Conservation (phyloP, 1,140 invertebrate species). For the Drosophila nigromelanica region DNA sequence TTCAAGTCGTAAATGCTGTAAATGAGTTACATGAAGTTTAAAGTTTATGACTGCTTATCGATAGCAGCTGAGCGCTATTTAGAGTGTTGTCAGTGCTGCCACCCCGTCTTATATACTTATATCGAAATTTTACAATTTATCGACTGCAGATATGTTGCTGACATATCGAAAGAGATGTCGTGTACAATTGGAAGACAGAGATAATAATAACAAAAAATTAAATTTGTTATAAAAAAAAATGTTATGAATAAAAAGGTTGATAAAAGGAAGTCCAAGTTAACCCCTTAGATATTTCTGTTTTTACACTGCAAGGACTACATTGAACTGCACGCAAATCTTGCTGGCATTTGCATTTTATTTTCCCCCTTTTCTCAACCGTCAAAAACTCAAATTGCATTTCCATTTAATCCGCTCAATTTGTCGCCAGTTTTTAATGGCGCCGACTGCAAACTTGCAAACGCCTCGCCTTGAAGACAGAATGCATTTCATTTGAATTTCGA, state of each 20-base stretch:
- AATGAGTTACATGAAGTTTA: neutral
- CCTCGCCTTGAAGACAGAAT: slow-evolving; percentile 33
- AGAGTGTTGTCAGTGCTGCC: no score
- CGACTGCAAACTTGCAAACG: slow-evolving; percentile 37
- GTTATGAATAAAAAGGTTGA: neutral
- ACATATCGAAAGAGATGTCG: no score
- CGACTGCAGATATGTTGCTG: no score
- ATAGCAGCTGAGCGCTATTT: neutral
- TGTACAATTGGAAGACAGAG: no score
- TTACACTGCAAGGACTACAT: neutral
- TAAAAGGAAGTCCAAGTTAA: neutral
- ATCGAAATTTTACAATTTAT: no score
- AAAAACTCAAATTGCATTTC: slow-evolving; percentile 37
- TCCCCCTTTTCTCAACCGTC: neutral
- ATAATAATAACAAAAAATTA: neutral
- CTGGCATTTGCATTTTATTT: slow-evolving; percentile 23
- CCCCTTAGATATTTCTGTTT: neutral
- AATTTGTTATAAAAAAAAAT: neutral
- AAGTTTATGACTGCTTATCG: neutral
- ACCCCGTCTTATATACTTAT: no score
- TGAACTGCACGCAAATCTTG: slow-evolving; percentile 17
- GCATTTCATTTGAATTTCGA: slow-evolving; percentile 48
- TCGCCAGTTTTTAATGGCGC: slow-evolving; percentile 42
- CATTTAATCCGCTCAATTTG: slow-evolving; percentile 56
- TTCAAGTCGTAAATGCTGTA: neutral